These are phyloP conservation scores for Drosophila peninsularis DNA, from an alignment of 2,888 invertebrate genomes.

Conservation along the genomic window DNA sequence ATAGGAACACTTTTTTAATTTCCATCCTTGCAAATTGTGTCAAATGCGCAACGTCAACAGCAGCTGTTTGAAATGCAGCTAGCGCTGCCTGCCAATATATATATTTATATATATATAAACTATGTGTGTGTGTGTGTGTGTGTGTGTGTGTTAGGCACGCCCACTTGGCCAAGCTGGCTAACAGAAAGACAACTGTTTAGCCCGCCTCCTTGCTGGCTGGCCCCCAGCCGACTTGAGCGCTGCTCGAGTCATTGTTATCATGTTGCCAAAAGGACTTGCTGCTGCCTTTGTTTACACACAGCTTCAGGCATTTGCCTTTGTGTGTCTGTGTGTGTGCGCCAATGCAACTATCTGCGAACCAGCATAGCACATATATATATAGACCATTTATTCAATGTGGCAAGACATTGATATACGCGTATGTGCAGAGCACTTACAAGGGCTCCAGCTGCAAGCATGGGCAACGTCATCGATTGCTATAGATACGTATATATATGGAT, in stretches of 20 bases:
- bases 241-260: conserved; percentile 48
- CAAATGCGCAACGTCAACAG: conserved; percentile 48
- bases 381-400: conserved; percentile 39
- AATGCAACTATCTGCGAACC: conserved; percentile 11
- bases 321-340: conserved; percentile 7
- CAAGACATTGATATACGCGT: conserved; percentile 48
- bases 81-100: conserved; percentile 17
- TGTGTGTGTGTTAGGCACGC: background rate
- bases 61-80: conserved; percentile 62
- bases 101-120: background rate
- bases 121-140: background rate
- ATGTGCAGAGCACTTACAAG: conserved; percentile 31
- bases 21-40: conserved; percentile 57
- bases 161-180: background rate
- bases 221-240: conserved; percentile 15
- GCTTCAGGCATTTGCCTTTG: conserved; percentile 45
- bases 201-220: conserved; percentile 25
- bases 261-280: conserved; percentile 45
- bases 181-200: conserved; percentile 32
- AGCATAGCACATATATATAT: conserved; percentile 12
- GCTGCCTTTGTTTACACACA: conserved; percentile 64
- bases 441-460: conserved; percentile 31
- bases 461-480: conserved; percentile 37
- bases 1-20: conserved; percentile 67
- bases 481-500: background rate